Conservation (phyloP, 2,888 invertebrate species). For the Plebejus melissa region DNA sequence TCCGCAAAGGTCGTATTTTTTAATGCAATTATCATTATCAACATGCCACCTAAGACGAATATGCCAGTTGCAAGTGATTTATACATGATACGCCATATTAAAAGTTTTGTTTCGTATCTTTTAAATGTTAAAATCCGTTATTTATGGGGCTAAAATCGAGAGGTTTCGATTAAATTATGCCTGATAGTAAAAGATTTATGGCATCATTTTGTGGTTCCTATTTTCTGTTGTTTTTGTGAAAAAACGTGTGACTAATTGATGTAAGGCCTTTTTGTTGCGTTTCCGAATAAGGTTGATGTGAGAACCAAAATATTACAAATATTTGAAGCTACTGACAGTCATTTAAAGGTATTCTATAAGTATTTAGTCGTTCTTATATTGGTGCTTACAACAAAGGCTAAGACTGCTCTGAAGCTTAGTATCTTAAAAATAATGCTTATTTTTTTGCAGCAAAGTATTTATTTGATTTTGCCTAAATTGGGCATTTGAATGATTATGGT, state of each 20-base stretch:
- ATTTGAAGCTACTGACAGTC: not conserved
- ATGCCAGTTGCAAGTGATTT: constrained; percentile 75
- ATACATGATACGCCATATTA: constrained; percentile 74
- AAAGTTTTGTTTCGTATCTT: constrained; percentile 72
- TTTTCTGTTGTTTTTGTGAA: constrained; percentile 46
- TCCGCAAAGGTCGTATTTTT: constrained; percentile 28
- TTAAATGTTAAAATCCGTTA: constrained; percentile 75
- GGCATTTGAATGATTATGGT: not conserved
- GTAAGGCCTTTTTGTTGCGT: constrained; percentile 23
- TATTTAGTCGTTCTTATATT: too few species aligned
- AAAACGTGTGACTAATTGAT: constrained; percentile 40
- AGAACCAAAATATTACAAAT: constrained; percentile 11
- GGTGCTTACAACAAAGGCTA: too few species aligned
- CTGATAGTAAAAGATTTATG: constrained; percentile 71
- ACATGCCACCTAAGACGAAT: constrained; percentile 68
- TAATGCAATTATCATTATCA: constrained; percentile 22
- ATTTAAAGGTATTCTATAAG: not conserved
- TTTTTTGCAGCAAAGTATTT: too few species aligned
- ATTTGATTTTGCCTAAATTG: too few species aligned
- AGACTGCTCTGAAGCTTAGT: too few species aligned
- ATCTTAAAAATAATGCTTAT: too few species aligned
- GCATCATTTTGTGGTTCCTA: constrained; percentile 56
- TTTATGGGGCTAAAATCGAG: constrained; percentile 75
- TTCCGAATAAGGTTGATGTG: constrained; percentile 20
- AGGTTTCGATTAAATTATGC: constrained; percentile 75